phyloP scores from a whole-genome alignment of 2,888 invertebrate species.

The Melikaiella ostensackeni region DNA sequence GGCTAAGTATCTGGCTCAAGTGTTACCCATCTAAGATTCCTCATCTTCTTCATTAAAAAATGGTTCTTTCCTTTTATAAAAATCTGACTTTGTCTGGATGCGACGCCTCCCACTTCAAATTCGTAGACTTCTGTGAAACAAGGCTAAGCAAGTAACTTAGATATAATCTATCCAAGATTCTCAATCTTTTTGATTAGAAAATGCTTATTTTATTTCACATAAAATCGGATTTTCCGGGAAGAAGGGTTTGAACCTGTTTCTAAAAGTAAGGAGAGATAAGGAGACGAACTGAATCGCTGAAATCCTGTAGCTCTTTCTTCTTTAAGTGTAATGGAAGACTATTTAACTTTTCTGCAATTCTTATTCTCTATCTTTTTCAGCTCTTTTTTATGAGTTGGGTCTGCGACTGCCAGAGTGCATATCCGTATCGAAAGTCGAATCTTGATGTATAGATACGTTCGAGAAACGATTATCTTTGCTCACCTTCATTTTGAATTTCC shows the following conservation, averaged over 20 bases:
- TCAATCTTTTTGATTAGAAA: not conserved
- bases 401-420: conserved; percentile 13
- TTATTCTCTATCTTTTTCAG: conserved; percentile 21
- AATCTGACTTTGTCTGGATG: too few species aligned
- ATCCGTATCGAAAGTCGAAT: conserved; percentile 21
- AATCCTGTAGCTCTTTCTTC: not conserved
- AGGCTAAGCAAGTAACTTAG: too few species aligned
- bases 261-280: not conserved
- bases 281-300: not conserved
- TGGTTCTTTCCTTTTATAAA: too few species aligned
- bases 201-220: not conserved
- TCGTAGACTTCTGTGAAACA: too few species aligned
- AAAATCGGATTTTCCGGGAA: not conserved
- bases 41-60: too few species aligned
- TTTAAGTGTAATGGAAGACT: not conserved
- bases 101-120: too few species aligned
- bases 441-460: conserved; percentile 32
- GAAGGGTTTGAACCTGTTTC: not conserved
- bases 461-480: conserved; percentile 32
- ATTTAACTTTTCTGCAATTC: not conserved
- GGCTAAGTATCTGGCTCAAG: too few species aligned
- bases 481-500: conserved; percentile 19
- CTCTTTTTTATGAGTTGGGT: conserved; percentile 14
- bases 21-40: too few species aligned
- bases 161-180: too few species aligned